Evolutionary conservation across 2,888 invertebrate genomes (phyloP), one percentile per base, ranked within the genome.

Genomic region (Athetis lepigone): DNA sequence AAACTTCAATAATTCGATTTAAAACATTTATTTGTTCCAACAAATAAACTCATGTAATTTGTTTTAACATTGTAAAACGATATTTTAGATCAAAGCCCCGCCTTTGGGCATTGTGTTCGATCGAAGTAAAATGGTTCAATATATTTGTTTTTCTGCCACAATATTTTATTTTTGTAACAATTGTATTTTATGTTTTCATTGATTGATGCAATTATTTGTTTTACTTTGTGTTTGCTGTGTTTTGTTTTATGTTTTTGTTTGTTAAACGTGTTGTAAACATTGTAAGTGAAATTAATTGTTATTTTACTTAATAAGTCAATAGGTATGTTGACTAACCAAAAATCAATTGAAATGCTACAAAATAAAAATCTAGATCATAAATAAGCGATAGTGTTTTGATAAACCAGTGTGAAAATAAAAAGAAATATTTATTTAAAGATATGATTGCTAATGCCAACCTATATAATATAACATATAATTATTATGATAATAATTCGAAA

Each of bases 61-160:
- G 29, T 66, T 71, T 29, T 13, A 59, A 49, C 36, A 2, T 66
- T 52, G 43, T 65, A 51, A 75, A 45, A 21, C 50, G 42, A 76
- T 64, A 76, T 58, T 65, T 40, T 16, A 39, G 69, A 77, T 69
- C 58, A 60, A 71, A 73, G 49, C n/a, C 21, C 37, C 19, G 19
- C 51, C 65, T 37, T 21, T 7, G 37, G 56, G 69, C 56, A 21
- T 11, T 49, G n/a, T 49, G 11, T 71, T 65, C 39, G 23, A 58
- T 21, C 23, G 50, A 40, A 42, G 27, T 40, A 52, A 47, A 61
- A 59, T 33, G 29, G 13, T 29, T 16, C 16, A 47, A 21, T 36
- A 16, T 27, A 13, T 57, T 61, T 49, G 19, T 70, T 66, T 33
- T 55, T 27, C 16, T 64, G 21, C 25, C 13, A 46, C 33, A 46